Evolutionary conservation across 2,888 invertebrate genomes (phyloP).

Genomic region (Hemaris fuciformis): DNA sequence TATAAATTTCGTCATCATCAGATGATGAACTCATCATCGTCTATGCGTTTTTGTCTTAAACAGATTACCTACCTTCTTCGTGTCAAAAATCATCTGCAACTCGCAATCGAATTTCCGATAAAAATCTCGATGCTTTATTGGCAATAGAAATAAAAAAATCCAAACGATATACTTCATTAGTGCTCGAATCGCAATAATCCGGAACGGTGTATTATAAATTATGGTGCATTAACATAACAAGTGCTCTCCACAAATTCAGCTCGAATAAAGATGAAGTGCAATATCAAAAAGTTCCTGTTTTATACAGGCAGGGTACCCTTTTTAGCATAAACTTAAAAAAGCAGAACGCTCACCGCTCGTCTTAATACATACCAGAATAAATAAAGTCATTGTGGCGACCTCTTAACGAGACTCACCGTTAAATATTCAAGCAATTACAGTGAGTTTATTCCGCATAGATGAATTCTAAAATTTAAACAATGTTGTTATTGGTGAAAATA

Average conservation of each 20-base stretch:
- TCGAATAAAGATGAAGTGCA: constrained; percentile 28
- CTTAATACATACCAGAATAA: constrained; percentile 39
- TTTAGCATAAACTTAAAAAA: constrained; percentile 60
- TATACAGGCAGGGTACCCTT: constrained; percentile 41
- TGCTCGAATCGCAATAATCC: neutral
- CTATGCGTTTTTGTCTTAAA: too few relatives aligned
- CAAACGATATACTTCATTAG: neutral
- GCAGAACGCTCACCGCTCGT: constrained; percentile 38
- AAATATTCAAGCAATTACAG: constrained; percentile 59
- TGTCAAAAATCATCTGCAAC: neutral
- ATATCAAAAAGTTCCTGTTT: constrained; percentile 26
- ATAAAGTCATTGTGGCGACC: constrained; percentile 33
- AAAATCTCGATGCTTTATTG: neutral
- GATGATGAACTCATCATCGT: too few relatives aligned
- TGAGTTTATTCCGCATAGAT: too few relatives aligned
- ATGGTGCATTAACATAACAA: neutral
- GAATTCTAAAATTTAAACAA: too few relatives aligned
- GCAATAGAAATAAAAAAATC: neutral
- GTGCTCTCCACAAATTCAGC: neutral
- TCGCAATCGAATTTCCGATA: neutral
- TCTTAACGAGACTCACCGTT: constrained; percentile 36
- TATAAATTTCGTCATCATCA: too few relatives aligned
- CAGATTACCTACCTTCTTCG: too few relatives aligned
- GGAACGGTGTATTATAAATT: neutral
- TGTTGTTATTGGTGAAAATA: too few relatives aligned